Conservation (phyloP, 2,888 invertebrate genomes). For the Patella caerulea region DNA sequence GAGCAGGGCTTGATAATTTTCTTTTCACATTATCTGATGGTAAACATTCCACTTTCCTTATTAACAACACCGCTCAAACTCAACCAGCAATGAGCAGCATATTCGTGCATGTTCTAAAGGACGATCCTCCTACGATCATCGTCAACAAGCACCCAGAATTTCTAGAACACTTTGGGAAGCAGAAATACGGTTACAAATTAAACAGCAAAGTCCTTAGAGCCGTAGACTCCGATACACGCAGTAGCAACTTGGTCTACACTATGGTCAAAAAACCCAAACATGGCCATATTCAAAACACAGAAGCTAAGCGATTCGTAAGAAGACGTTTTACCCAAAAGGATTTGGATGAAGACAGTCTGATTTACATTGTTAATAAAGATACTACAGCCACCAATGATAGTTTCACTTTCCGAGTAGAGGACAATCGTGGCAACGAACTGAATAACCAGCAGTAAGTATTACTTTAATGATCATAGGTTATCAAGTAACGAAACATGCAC, state of each 20-base stretch:
- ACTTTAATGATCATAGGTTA: neutral
- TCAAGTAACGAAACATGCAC: no score
- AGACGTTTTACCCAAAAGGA: constrained; percentile 68
- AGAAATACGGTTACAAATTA: constrained; percentile 56
- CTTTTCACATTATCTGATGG: constrained; percentile 64
- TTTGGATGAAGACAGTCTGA: constrained; percentile 63
- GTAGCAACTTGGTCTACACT: constrained; percentile 60
- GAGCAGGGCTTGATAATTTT: constrained; percentile 63
- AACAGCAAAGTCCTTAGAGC: constrained; percentile 46
- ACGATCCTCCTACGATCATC: constrained; percentile 64
- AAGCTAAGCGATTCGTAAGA: constrained; percentile 62
- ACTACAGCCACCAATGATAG: constrained; percentile 60
- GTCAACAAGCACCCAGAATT: constrained; percentile 56
- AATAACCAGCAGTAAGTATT: constrained; percentile 59
- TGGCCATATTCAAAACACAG: constrained; percentile 66
- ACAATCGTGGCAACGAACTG: constrained; percentile 62
- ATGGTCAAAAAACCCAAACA: constrained; percentile 60
- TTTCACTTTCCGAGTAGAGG: constrained; percentile 65
- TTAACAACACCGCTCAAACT: constrained; percentile 61
- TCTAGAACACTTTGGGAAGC: constrained; percentile 59
- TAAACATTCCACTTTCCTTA: constrained; percentile 62
- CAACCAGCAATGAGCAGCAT: constrained; percentile 64
- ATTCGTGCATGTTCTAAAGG: constrained; percentile 62
- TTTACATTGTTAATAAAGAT: constrained; percentile 61
- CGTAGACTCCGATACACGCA: constrained; percentile 55